phyloP scores from a whole-genome alignment of 2,888 invertebrate species.

The Lordiphosa andalusiaca region DNA sequence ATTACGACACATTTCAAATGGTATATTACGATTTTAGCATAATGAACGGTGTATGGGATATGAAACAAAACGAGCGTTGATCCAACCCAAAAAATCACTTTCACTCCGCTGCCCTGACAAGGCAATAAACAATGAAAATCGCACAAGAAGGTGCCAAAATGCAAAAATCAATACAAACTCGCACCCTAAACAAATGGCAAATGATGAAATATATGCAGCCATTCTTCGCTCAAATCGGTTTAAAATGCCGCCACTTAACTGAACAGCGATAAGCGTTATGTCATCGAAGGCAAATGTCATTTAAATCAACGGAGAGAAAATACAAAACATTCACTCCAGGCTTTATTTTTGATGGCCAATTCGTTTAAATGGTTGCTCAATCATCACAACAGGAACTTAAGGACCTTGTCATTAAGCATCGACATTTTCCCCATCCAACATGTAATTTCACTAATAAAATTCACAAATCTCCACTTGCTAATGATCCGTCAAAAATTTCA shows the following conservation, averaged over 20 bases:
- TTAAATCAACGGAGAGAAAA: too few relatives aligned
- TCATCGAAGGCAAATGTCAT: constrained; percentile 10
- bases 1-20: constrained; percentile 28
- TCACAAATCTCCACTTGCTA: constrained; percentile 8
- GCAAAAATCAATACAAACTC: constrained; percentile 3
- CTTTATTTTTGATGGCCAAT: too few relatives aligned
- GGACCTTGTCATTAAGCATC: too few relatives aligned
- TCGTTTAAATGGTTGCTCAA: too few relatives aligned
- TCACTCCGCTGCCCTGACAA: constrained; percentile 26
- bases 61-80: constrained; percentile 41
- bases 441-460: constrained; percentile 1
- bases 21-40: constrained; percentile 48
- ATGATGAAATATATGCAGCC: constrained; percentile 31
- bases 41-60: constrained; percentile 31
- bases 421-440: too few relatives aligned
- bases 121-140: constrained; percentile 22
- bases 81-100: constrained; percentile 41
- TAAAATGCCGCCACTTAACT: constrained; percentile 28
- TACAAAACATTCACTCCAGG: constrained; percentile 3
- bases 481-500: constrained; percentile 42
- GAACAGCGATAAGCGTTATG: constrained; percentile 19
- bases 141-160: constrained; percentile 56
- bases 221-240: constrained; percentile 36
- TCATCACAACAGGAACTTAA: not conserved
- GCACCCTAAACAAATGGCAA: constrained; percentile 27